phyloP scores from a whole-genome alignment of 2,113 vertebrate species.

The Corythaixoides concolor region DNA sequence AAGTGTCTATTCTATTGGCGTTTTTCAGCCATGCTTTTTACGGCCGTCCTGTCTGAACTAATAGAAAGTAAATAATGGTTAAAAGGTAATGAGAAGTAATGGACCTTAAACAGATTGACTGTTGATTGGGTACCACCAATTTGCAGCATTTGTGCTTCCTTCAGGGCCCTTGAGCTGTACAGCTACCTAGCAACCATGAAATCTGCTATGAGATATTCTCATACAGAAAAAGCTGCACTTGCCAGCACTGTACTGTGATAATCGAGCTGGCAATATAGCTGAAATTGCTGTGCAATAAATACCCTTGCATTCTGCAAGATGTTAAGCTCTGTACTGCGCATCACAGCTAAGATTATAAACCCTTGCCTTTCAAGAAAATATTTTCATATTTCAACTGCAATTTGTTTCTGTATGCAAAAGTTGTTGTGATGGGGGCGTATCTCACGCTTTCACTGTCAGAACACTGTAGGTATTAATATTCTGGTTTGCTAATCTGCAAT shows the following conservation, averaged over 20 bases:
- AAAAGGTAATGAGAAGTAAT: constrained; percentile 63
- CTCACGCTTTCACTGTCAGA: background rate
- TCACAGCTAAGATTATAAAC: background rate
- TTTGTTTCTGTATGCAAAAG: background rate
- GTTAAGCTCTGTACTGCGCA: background rate
- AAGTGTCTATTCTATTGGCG: constrained; percentile 9
- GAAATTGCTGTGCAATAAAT: constrained; percentile 31
- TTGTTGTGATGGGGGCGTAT: background rate
- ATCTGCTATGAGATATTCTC: constrained; percentile 74
- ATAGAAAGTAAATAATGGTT: constrained; percentile 55
- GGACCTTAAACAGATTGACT: constrained; percentile 61
- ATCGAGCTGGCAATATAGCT: constrained; percentile 65
- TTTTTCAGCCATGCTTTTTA: constrained; percentile 36
- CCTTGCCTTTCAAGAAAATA: background rate
- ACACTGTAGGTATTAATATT: background rate
- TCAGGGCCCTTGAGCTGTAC: constrained; percentile 62
- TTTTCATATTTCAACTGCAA: background rate
- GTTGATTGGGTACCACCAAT: constrained; percentile 70
- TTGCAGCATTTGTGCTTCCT: constrained; percentile 68
- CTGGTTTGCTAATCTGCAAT: background rate
- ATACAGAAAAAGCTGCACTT: constrained; percentile 62
- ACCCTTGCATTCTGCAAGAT: background rate
- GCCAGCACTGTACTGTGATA: constrained; percentile 44
- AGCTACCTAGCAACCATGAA: constrained; percentile 85
- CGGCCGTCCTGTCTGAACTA: constrained; percentile 38